These are phyloP conservation scores for Pycnomerus fuliginosus DNA, from an alignment of 2,888 invertebrate species.

Conservation along the genomic window DNA sequence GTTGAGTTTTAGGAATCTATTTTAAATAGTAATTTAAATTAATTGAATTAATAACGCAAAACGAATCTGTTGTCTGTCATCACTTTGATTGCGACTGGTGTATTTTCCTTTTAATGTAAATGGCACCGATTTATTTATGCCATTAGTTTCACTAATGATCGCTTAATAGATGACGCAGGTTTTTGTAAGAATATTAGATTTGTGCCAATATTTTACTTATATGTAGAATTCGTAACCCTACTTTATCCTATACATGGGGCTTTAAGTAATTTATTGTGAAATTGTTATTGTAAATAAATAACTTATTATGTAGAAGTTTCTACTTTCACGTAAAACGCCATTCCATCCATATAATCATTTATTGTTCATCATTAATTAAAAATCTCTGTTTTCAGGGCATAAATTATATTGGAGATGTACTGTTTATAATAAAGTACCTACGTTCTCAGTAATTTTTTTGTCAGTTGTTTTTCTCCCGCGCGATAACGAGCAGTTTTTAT, in stretches of 20 bases:
- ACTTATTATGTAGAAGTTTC: conserved; percentile 19
- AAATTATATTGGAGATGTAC: conserved; percentile 4
- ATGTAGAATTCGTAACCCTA: conserved; percentile 5
- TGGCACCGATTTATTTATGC: no score
- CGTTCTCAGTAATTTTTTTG: conserved; percentile 9
- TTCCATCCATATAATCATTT: conserved; percentile 23
- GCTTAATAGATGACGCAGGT: neutral
- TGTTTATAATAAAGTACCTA: conserved; percentile 2
- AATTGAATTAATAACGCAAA: no score
- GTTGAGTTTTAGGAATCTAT: no score
- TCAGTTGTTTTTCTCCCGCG: no score
- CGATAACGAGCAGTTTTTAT: no score
- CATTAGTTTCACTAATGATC: no score
- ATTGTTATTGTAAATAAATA: conserved; percentile 21
- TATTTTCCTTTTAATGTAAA: no score
- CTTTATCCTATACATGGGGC: conserved; percentile 12
- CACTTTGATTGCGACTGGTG: no score
- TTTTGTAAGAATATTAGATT: conserved; percentile 2
- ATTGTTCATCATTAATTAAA: conserved; percentile 17
- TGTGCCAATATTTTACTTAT: conserved; percentile 9
- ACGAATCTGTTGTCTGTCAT: no score
- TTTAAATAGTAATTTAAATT: no score
- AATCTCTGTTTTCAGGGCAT: conserved; percentile 12
- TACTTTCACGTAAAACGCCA: conserved; percentile 19
- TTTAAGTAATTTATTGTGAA: conserved; percentile 12